Conservation (phyloP, 2,888 invertebrate species). For the Andricus curvator region DNA sequence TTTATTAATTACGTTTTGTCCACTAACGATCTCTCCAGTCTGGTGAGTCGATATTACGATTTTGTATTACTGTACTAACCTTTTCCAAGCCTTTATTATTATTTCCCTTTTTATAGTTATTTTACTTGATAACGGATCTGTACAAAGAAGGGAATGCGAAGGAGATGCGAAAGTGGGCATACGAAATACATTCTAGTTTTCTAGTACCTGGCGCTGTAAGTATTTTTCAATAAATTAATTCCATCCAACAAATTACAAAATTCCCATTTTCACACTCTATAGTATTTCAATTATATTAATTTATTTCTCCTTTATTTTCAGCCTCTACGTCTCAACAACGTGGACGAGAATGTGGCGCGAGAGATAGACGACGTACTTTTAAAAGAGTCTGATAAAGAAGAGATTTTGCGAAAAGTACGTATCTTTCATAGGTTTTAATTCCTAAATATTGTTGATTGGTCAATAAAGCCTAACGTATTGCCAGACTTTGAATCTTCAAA, state of each 20-base stretch:
- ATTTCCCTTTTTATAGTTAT: slow-evolving; percentile 79
- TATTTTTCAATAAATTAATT: slow-evolving; percentile 62
- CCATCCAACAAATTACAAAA: slow-evolving; percentile 57
- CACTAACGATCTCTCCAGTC: slow-evolving; percentile 89
- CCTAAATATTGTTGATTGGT: neutral
- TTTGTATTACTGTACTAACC: slow-evolving; percentile 76
- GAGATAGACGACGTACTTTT: slow-evolving; percentile 93
- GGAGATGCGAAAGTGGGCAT: slow-evolving; percentile 98
- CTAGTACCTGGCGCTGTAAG: slow-evolving; percentile 92
- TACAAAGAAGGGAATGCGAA: slow-evolving; percentile 92
- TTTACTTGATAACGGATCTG: slow-evolving; percentile 95
- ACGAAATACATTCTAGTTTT: slow-evolving; percentile 98
- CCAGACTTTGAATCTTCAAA: slow-evolving; percentile 2
- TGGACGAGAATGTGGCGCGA: slow-evolving; percentile 92
- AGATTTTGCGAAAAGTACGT: slow-evolving; percentile 88
- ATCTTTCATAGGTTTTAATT: neutral
- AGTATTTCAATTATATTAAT: slow-evolving; percentile 21
- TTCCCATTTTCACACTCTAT: neutral
- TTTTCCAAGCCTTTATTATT: slow-evolving; percentile 6
- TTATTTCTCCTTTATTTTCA: slow-evolving; percentile 75
- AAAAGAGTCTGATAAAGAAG: slow-evolving; percentile 93
- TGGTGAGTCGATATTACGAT: slow-evolving; percentile 79
- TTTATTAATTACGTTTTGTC: slow-evolving; percentile 94
- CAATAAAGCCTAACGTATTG: neutral
- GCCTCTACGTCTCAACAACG: slow-evolving; percentile 89